Percentiles rank a stretch among this genome's conserved stretches.
Conservation (phyloP, 2,888 invertebrate genomes). For the Luffia ferchaultella region DNA sequence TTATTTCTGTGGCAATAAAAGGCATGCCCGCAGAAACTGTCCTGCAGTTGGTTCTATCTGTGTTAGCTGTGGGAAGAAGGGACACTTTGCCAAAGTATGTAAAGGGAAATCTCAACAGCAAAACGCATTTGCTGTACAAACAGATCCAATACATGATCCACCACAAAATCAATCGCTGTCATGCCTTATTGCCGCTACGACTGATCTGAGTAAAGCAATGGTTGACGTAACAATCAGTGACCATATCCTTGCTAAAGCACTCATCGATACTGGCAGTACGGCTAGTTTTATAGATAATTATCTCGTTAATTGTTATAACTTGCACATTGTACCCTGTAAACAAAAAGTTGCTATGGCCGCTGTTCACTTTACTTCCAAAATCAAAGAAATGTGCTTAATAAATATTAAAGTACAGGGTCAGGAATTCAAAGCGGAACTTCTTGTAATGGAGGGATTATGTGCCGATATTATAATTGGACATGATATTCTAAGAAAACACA, state of each 20-base stretch:
- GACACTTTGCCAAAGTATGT: too few species aligned
- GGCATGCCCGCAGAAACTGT: neutral
- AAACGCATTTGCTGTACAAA: too few species aligned
- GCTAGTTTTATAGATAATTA: neutral
- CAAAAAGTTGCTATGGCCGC: neutral
- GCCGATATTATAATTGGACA: slow-evolving; percentile 1
- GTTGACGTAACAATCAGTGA: too few species aligned
- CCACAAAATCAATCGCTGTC: too few species aligned
- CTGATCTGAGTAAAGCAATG: too few species aligned
- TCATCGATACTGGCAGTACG: neutral
- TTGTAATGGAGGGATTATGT: neutral
- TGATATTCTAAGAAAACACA: neutral
- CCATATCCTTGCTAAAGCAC: neutral
- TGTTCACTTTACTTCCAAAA: neutral
- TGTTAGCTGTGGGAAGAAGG: neutral
- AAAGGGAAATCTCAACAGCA: too few species aligned
- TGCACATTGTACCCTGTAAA: neutral
- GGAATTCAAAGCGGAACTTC: neutral
- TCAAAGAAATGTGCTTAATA: neutral
- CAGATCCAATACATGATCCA: too few species aligned
- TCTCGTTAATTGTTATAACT: neutral
- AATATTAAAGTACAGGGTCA: neutral
- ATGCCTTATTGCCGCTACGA: too few species aligned
- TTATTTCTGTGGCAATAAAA: neutral
- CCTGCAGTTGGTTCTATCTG: too few species aligned